Base-by-base conservation (phyloP, 2,113 vertebrate genomes). In the Percina caprodes region DNA sequence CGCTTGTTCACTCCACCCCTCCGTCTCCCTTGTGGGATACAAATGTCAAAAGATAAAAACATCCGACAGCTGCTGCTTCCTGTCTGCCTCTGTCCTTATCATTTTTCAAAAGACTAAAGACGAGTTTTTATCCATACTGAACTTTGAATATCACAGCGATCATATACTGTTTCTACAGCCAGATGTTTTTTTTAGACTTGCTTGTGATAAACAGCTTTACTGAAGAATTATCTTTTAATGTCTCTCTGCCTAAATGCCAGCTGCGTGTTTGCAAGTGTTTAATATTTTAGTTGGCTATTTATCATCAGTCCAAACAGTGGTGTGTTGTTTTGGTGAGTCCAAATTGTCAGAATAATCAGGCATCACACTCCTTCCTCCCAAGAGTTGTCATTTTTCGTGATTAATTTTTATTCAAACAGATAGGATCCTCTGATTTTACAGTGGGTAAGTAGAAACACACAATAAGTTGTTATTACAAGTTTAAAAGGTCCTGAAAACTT, bases 1-100 rank as follows among this genome's bases (percentile, higher is more conserved):
- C 18, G 62, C 65, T 77, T 42, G 54, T 61, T 54, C 74, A 74
- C 78, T 33, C 16, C 4, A 33, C 55, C 69, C 86, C 71, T 80
- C 35, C 21, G 9, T 77, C 62, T 84, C 82, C 67, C 77, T 69
- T 10, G 56, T 67, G 75, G 63, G 77, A 88, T 45, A 55, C 42
- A 92, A 92, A 94, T 84, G 84, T 92, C 87, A 91, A 82, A 84
- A 71, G 71, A 84, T 74, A 67, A 77, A 88, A 67, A 42, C 49
- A 58, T 81, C 70, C 62, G 82, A 69, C 80, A 83, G 73, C 78
- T 81, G 76, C 74, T 67, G 65, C 15, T 10, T 69, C 58, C 79
- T 49, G 2, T 85, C 82, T 59, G 56, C 65, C 45, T 74, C 54
- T 77, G 79, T 70, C 60, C 77, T 74, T 60, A 59, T 15, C 49